A percentile compares a stretch with the other conserved stretches of the same genome.
Evolutionary conservation across 2,797 vertebrate species (phyloP).

Genomic region (Sebastes kiyomatsui): DNA sequence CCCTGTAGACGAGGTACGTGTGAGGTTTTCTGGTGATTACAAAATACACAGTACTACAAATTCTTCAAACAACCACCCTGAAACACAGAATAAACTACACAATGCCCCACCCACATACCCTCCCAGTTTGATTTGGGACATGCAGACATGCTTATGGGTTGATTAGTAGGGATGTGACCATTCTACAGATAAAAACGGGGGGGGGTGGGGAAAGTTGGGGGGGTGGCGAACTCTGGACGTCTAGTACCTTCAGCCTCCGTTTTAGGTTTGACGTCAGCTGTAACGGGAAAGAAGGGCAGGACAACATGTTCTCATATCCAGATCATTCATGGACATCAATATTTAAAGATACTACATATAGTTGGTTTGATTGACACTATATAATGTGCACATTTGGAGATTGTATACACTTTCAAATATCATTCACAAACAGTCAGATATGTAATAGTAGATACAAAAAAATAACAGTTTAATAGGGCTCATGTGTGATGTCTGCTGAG

Average conservation of each 20-base stretch:
- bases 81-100: slow-evolving; percentile 27
- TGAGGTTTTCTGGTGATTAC: slow-evolving; percentile 13
- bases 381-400: background rate
- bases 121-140: slow-evolving; percentile 70
- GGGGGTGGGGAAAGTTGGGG: background rate
- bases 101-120: slow-evolving; percentile 32
- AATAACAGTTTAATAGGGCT: background rate
- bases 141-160: slow-evolving; percentile 82
- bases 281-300: slow-evolving; percentile 80
- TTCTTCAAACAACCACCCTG: slow-evolving; percentile 16
- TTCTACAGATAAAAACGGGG: slow-evolving; percentile 54
- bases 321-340: slow-evolving; percentile 11
- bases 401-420: background rate
- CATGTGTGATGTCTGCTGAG: background rate
- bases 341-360: background rate
- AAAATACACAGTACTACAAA: slow-evolving; percentile 23
- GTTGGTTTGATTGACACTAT: background rate
- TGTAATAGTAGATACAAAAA: background rate
- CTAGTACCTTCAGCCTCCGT: slow-evolving; percentile 87
- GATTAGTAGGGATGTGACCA: slow-evolving; percentile 76
- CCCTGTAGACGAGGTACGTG: slow-evolving; percentile 12
- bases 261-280: slow-evolving; percentile 88
- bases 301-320: slow-evolving; percentile 73
- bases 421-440: background rate
- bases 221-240: slow-evolving; percentile 42